These are phyloP conservation scores for Sinhomidia bicolor DNA, from an alignment of 2,888 invertebrate species.

Conservation along the genomic window DNA sequence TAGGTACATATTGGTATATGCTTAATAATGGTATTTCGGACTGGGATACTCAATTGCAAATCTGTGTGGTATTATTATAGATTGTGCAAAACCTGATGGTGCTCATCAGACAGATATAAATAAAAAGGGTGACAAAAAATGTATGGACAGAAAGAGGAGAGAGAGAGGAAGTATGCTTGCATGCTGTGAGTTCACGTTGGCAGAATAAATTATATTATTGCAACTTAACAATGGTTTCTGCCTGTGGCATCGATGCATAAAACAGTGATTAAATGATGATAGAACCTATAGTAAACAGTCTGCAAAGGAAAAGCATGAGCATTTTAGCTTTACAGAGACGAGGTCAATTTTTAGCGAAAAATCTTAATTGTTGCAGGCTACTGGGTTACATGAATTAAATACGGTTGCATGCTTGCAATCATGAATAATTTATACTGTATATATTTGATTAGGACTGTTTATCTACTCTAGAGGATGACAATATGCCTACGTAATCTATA, in stretches of 20 bases:
- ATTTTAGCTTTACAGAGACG: neutral
- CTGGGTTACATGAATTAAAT: neutral
- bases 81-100: no score
- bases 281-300: neutral
- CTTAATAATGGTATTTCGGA: neutral
- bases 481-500: no score
- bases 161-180: conserved; percentile 33
- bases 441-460: neutral
- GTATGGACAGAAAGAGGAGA: neutral
- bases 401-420: neutral
- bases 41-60: no score
- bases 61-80: no score
- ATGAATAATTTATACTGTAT: neutral
- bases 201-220: neutral
- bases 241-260: neutral
- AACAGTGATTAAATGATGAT: neutral
- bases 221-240: neutral
- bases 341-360: neutral
- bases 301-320: neutral
- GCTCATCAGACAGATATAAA: neutral
- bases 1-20: no score
- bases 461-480: no score
- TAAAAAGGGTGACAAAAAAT: neutral
- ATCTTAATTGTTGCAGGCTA: neutral
- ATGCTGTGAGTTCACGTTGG: neutral